Base-by-base conservation (phyloP, 2,888 invertebrate species). In the Pammene aurita region DNA sequence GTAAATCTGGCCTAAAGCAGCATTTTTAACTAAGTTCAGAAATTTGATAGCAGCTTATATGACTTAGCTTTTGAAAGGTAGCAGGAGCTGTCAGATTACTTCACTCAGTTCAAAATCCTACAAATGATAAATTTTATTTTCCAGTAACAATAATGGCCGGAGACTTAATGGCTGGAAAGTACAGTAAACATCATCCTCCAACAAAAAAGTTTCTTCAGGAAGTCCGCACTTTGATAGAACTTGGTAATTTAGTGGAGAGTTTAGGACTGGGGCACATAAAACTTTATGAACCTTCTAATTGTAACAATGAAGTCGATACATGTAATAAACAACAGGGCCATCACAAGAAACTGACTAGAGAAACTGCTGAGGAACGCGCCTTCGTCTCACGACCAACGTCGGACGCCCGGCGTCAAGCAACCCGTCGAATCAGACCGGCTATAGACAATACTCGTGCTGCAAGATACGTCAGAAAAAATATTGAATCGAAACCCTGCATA, bases 141-240 rank as follows among this genome's bases (percentile, higher is more conserved):
- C 13, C 41, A 41, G 41, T n/a, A 41, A 1, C n/a, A 50, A 44
- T n/a, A 9, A 58, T 44, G 42, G 38, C 44, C 0, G 48, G 16
- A 16, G 18, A 50, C 18, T 10, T 18, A 41, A 50, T 10, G 41
- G n/a, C 50, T 35, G 48, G 14, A 11, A 61, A 7, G 18, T 7
- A 62, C n/a, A 7, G 14, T 42, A 62, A 52, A 52, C 52, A 16
- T 41, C 18, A n/a, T 7, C n/a, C n/a, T n/a, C 50, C 13, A 52
- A 41, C 61, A 18, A 50, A 52, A 10, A 50, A n/a, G 38, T 52
- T 62, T 52, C 50, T 62, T 9, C 18, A 52, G 26, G 62, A 50
- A 52, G 41, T 50, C 10, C n/a, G 62, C 41, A n/a, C 62, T 11
- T 26, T 62, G 26, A 52, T 62, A 50, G 50, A 62, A 52, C 52